These are phyloP conservation scores for Dipodomys stephensi DNA, from an alignment of 2,113 vertebrate genomes.

Conservation along the genomic window DNA sequence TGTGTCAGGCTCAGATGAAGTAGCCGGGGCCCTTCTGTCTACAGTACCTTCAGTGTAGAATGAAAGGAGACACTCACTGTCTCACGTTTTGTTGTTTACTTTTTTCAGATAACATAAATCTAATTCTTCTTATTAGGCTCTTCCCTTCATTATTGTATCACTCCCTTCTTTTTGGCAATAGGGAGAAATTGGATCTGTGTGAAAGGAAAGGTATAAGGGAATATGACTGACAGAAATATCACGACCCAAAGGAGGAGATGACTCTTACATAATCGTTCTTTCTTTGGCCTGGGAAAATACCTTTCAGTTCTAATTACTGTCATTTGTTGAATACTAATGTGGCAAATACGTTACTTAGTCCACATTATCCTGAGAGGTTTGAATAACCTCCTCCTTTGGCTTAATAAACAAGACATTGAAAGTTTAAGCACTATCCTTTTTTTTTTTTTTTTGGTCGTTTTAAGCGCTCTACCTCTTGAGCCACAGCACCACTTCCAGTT, in stretches of 20 bases:
- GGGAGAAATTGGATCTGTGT: background rate
- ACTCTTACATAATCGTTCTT: background rate
- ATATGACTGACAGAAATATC: background rate
- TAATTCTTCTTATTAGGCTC: background rate
- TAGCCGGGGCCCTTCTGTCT: background rate
- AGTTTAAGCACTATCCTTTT: background rate
- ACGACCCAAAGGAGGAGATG: background rate
- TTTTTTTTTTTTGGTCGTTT: too few species aligned
- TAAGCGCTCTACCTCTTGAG: too few species aligned
- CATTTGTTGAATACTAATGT: background rate
- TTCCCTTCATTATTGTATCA: background rate
- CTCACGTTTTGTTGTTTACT: background rate
- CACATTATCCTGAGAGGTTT: background rate
- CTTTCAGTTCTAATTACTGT: conserved; percentile 29
- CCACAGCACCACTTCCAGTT: too few species aligned
- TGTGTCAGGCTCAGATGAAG: background rate
- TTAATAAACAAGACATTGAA: background rate
- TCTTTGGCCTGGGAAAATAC: background rate
- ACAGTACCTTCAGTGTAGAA: background rate
- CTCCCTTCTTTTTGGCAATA: background rate
- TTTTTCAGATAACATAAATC: background rate
- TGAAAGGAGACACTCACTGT: background rate
- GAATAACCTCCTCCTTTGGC: background rate
- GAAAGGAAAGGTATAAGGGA: conserved; percentile 8
- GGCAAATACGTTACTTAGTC: background rate